These are phyloP conservation scores for Cheilinus undulatus DNA, from an alignment of 2,113 vertebrate genomes.

Conservation along the genomic window DNA sequence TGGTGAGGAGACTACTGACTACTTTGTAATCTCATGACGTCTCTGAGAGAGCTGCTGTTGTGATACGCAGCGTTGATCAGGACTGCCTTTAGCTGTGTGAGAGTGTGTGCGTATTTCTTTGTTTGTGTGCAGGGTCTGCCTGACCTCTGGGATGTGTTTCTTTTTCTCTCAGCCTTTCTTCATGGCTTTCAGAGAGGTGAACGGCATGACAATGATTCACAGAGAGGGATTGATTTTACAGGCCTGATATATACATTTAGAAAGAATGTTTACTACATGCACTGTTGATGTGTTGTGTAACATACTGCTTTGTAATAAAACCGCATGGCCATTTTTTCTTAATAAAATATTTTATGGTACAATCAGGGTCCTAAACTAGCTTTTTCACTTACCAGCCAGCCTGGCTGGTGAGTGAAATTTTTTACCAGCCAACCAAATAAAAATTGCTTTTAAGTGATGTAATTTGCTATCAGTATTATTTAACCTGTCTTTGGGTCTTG, in stretches of 20 bases:
- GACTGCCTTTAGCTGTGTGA: slow-evolving; percentile 11
- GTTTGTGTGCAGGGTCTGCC: slow-evolving; percentile 20
- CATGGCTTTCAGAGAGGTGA: slow-evolving; percentile 36
- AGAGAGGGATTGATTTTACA: slow-evolving; percentile 24
- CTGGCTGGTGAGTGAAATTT: too few species aligned
- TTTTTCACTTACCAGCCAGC: too few species aligned
- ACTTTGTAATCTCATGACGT: slow-evolving; percentile 53
- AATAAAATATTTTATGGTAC: too few species aligned
- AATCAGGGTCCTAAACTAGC: too few species aligned
- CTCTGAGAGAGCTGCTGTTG: slow-evolving; percentile 25
- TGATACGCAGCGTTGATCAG: slow-evolving; percentile 21
- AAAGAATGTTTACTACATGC: slow-evolving; percentile 1
- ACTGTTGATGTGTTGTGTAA: slow-evolving; percentile 34
- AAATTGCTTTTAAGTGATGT: too few species aligned
- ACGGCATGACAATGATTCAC: slow-evolving; percentile 66
- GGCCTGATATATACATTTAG: slow-evolving; percentile 6
- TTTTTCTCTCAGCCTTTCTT: slow-evolving; percentile 28
- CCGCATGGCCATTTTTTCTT: slow-evolving; percentile 11
- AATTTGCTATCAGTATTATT: too few species aligned
- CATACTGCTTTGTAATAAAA: slow-evolving; percentile 13
- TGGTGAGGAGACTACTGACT: slow-evolving; percentile 35
- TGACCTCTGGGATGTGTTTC: slow-evolving; percentile 43
- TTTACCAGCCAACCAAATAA: too few species aligned
- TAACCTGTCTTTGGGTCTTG: too few species aligned
- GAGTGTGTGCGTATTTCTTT: slow-evolving; percentile 20